phyloP scores from a whole-genome alignment of 1,140 invertebrate genomes.

The Nephila pilipes region DNA sequence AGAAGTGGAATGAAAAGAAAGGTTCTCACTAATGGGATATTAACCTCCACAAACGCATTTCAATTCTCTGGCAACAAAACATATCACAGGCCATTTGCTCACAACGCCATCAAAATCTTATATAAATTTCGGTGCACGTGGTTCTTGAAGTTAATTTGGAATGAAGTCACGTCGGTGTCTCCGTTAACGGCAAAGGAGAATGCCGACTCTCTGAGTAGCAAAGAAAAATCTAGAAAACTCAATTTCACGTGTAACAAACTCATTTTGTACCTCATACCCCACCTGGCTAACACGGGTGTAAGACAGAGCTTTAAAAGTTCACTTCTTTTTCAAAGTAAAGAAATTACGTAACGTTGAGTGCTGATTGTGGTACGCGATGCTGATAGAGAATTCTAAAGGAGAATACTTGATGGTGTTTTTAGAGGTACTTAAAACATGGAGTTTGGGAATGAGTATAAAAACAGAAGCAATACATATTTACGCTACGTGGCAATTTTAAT shows the following conservation, averaged over 20 bases:
- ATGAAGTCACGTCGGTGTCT: slow-evolving; percentile 30
- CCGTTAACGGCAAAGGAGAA: slow-evolving; percentile 21
- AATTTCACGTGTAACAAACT: slow-evolving; percentile 72
- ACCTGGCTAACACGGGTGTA: background rate
- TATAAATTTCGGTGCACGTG: slow-evolving; percentile 65
- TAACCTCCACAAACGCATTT: slow-evolving; percentile 58
- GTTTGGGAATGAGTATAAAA: too few relatives aligned
- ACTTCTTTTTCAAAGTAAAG: slow-evolving; percentile 27
- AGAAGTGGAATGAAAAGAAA: slow-evolving; percentile 15
- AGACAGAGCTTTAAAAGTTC: slow-evolving; percentile 20
- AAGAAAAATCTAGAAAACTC: slow-evolving; percentile 71
- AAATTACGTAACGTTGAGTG: slow-evolving; percentile 22
- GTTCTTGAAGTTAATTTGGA: slow-evolving; percentile 43
- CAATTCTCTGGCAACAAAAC: slow-evolving; percentile 50
- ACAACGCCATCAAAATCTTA: slow-evolving; percentile 50
- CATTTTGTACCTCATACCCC: slow-evolving; percentile 48
- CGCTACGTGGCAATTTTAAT: too few relatives aligned
- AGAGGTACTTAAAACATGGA: background rate
- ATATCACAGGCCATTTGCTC: slow-evolving; percentile 64
- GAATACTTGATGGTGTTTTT: background rate
- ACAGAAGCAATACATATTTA: too few relatives aligned
- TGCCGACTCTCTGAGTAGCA: background rate
- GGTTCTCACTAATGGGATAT: slow-evolving; percentile 58
- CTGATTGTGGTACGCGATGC: slow-evolving; percentile 5
- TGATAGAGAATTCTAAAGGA: background rate